A percentile compares a stretch with the other conserved stretches of the same genome.
These are phyloP conservation scores for Exephanes ischioxanthus DNA, from an alignment of 2,888 invertebrate species.

Conservation along the genomic window DNA sequence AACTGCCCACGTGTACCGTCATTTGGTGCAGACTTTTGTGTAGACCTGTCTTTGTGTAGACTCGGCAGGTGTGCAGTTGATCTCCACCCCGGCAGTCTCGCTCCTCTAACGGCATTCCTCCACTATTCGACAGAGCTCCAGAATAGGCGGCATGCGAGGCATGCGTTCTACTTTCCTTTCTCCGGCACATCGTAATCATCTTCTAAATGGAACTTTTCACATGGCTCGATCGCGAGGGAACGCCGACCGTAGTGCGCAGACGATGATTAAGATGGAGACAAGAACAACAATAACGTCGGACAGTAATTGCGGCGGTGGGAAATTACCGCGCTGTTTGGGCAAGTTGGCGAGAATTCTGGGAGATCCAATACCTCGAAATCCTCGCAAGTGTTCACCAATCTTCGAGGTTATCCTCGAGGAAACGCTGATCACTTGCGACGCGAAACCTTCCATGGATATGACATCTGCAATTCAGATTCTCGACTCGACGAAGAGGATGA, in stretches of 20 bases:
- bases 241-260: neutral
- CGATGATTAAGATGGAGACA: neutral
- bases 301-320: conserved; percentile 8
- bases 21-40: too few relatives aligned
- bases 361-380: conserved; percentile 11
- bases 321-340: conserved; percentile 1
- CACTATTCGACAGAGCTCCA: neutral
- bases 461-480: conserved; percentile 33
- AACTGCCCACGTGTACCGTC: too few relatives aligned
- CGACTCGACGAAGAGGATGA: neutral
- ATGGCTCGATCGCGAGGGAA: conserved; percentile 10
- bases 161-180: neutral
- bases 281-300: neutral
- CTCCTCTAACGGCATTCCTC: neutral
- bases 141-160: neutral
- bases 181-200: neutral
- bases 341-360: neutral
- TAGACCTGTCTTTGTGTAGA: too few relatives aligned
- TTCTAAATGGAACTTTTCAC: conserved; percentile 4
- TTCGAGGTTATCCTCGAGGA: neutral
- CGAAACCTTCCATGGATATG: conserved; percentile 15
- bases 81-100: too few relatives aligned
- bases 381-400: neutral
- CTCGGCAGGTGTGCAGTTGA: too few relatives aligned
- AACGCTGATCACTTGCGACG: conserved; percentile 7